A percentile compares a stretch with the other conserved stretches of the same genome.
phyloP scores from a whole-genome alignment of 2,113 vertebrate genomes.

The Rousettus leschenaultii region DNA sequence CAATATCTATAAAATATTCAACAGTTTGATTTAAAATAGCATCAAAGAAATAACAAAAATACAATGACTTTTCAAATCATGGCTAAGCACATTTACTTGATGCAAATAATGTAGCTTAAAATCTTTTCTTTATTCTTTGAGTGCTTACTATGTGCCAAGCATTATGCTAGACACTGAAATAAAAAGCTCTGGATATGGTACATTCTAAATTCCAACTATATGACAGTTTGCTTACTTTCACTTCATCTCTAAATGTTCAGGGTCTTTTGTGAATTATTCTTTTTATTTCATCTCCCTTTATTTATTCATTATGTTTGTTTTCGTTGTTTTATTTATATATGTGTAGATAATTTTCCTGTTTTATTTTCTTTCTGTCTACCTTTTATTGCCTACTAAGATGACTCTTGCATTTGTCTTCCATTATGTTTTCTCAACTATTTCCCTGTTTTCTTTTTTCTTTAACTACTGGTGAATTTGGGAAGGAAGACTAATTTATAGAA shows the following conservation, averaged over 20 bases:
- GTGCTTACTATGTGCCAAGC: not conserved
- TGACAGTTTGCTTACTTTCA: not conserved
- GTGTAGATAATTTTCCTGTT: not conserved
- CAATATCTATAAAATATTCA: slow-evolving; percentile 18
- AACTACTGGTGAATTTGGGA: not conserved
- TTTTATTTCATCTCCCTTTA: slow-evolving; percentile 8
- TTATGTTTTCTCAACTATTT: not conserved
- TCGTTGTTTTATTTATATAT: not conserved
- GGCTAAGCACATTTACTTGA: not conserved
- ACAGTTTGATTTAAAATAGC: slow-evolving; percentile 35
- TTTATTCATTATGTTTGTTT: not conserved
- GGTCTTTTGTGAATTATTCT: not conserved
- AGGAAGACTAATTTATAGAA: not conserved
- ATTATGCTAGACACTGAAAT: not conserved
- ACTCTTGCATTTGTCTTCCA: slow-evolving; percentile 19
- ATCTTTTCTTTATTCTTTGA: not conserved
- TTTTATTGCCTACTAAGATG: not conserved
- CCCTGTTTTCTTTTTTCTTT: not conserved
- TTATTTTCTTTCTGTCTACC: not conserved
- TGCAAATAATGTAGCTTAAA: not conserved
- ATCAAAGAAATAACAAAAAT: slow-evolving; percentile 29
- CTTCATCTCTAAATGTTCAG: slow-evolving; percentile 28
- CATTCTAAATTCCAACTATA: not conserved
- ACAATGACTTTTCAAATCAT: not conserved
- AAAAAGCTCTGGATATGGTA: not conserved